These are phyloP conservation scores for Notiomystis cincta DNA, from an alignment of 2,113 vertebrate genomes.

Conservation along the genomic window DNA sequence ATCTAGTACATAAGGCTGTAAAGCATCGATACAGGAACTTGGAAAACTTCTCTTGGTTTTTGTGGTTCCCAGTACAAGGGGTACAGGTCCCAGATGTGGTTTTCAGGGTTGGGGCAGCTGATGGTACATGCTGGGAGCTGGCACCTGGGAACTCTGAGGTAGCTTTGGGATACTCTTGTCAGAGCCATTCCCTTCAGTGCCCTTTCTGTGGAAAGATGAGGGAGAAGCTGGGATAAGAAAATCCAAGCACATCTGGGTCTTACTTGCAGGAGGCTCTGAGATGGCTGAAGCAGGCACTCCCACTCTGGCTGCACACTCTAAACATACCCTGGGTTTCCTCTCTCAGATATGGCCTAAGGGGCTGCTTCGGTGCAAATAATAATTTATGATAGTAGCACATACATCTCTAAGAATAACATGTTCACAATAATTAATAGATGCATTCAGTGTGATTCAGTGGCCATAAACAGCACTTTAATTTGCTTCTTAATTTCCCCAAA, in stretches of 20 bases:
- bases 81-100: not conserved
- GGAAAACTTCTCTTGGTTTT: not conserved
- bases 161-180: not conserved
- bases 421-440: not conserved
- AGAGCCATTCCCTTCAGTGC: not conserved
- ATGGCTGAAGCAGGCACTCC: not conserved
- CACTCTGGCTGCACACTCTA: not conserved
- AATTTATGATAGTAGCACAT: not conserved
- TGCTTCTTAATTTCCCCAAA: not conserved
- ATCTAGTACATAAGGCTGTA: not conserved
- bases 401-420: not conserved
- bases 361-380: not conserved
- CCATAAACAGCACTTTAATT: conserved; percentile 8
- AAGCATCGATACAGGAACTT: not conserved
- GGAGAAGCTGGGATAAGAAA: not conserved
- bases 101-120: not conserved
- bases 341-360: not conserved
- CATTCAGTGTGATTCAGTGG: not conserved
- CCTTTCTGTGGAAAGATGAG: not conserved
- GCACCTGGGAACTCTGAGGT: not conserved
- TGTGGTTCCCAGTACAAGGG: not conserved
- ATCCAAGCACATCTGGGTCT: not conserved
- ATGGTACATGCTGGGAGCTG: accelerated
- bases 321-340: not conserved
- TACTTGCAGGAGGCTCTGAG: not conserved